Percentiles rank a stretch among this genome's conserved stretches.
These are phyloP conservation scores for Oegoconia quadripuncta DNA, from an alignment of 2,888 invertebrate species.

Conservation along the genomic window DNA sequence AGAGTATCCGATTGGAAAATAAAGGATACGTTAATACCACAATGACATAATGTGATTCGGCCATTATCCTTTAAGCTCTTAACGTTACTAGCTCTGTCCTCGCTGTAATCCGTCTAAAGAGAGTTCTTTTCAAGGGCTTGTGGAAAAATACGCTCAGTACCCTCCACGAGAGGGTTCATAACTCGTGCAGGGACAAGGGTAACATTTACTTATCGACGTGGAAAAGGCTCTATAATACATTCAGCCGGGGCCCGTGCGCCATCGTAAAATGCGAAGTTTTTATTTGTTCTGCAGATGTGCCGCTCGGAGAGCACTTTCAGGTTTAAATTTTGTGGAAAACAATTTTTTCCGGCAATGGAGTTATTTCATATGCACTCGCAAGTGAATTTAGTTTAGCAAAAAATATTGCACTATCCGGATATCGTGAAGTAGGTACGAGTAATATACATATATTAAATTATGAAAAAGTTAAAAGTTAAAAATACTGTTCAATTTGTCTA, in stretches of 20 bases:
- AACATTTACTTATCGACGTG: conserved; percentile 73
- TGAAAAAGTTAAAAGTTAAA: no score
- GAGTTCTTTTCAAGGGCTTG: conserved; percentile 20
- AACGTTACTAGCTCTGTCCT: conserved; percentile 37
- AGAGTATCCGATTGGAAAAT: conserved; percentile 9
- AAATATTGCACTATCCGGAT: background rate
- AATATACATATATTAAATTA: no score
- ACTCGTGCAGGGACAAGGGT: conserved; percentile 58
- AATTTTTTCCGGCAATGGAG: conserved; percentile 14
- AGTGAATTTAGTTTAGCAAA: background rate
- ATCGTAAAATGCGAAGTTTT: conserved; percentile 45
- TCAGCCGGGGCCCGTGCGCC: conserved; percentile 43
- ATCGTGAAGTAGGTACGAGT: no score
- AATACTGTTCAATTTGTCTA: no score
- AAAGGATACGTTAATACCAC: conserved; percentile 10
- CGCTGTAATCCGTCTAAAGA: conserved; percentile 33
- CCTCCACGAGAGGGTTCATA: conserved; percentile 53
- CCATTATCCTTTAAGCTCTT: conserved; percentile 45
- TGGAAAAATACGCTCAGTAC: conserved; percentile 48
- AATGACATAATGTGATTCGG: conserved; percentile 34
- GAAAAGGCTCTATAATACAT: conserved; percentile 66
- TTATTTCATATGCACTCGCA: background rate
- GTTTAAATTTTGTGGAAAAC: conserved; percentile 43
- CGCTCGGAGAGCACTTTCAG: conserved; percentile 27
- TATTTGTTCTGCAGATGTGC: conserved; percentile 46